Percentiles rank a stretch among this genome's conserved stretches.
Conservation (phyloP, 1,140 invertebrate species). For the Lepeophtheirus salmonis region DNA sequence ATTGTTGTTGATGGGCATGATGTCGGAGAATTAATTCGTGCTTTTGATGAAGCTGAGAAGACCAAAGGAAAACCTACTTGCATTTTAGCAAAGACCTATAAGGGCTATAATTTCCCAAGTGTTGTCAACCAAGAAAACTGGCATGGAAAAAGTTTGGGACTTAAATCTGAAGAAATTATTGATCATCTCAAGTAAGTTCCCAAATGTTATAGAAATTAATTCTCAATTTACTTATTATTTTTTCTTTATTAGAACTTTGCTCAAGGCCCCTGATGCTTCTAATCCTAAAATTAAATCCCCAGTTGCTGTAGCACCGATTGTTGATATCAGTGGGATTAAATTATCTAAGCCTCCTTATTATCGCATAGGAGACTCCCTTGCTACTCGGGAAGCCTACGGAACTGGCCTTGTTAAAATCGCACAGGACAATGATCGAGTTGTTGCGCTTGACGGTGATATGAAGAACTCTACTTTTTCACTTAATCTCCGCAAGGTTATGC, state of each 20-base stretch:
- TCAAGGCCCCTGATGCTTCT: not conserved
- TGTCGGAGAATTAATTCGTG: slow-evolving; percentile 65
- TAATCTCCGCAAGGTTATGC: slow-evolving; percentile 52
- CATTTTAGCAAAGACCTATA: slow-evolving; percentile 84
- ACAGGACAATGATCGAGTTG: slow-evolving; percentile 56
- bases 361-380: slow-evolving; percentile 52
- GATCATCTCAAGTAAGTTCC: slow-evolving; percentile 31
- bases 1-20: slow-evolving; percentile 91
- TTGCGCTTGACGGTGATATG: slow-evolving; percentile 86
- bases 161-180: slow-evolving; percentile 51
- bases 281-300: slow-evolving; percentile 22
- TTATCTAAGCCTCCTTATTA: slow-evolving; percentile 69
- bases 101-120: slow-evolving; percentile 65
- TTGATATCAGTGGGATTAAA: slow-evolving; percentile 51
- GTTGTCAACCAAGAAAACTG: slow-evolving; percentile 87
- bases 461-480: slow-evolving; percentile 96
- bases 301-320: slow-evolving; percentile 46
- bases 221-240: too few species aligned
- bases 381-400: slow-evolving; percentile 86
- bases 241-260: slow-evolving; percentile 6
- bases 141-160: slow-evolving; percentile 89
- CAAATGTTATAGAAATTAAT: slow-evolving; percentile 1
- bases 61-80: slow-evolving; percentile 63
- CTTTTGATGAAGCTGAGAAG: slow-evolving; percentile 29
- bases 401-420: slow-evolving; percentile 72